A percentile compares a stretch with the other conserved stretches of the same genome.
Evolutionary conservation across 1,140 invertebrate genomes (phyloP).

Genomic region (Melipona quadrifasciata): DNA sequence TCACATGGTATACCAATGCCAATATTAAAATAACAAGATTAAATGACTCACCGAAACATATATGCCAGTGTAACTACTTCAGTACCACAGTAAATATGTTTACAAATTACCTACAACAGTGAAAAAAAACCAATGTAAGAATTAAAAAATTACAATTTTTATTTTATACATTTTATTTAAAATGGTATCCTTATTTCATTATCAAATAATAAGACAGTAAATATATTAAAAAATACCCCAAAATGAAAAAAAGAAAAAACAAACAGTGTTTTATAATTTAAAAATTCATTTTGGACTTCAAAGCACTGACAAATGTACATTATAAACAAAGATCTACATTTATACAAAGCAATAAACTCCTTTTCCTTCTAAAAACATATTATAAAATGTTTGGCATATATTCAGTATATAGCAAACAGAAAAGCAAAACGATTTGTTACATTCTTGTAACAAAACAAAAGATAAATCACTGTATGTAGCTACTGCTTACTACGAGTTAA

Average conservation of each 20-base stretch:
- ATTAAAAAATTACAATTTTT: too few relatives aligned
- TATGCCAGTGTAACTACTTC: neutral
- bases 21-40: slow-evolving; percentile 7
- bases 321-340: neutral
- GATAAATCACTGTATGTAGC: neutral
- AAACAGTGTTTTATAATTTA: neutral
- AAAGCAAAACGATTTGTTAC: neutral
- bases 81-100: neutral
- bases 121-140: neutral
- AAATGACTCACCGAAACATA: slow-evolving; percentile 33
- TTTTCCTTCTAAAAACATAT: neutral
- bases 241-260: neutral
- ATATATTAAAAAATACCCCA: neutral
- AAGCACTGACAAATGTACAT: neutral
- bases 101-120: slow-evolving; percentile 29
- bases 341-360: neutral
- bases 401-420: neutral
- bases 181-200: neutral
- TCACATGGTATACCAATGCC: slow-evolving; percentile 18
- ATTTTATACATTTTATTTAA: neutral
- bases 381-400: neutral
- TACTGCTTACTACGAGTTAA: neutral
- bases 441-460: neutral
- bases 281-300: neutral
- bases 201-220: neutral